Evolutionary conservation across 2,113 vertebrate species (phyloP), one percentile per base, ranked within the genome.

Genomic region (Clarias magur): DNA sequence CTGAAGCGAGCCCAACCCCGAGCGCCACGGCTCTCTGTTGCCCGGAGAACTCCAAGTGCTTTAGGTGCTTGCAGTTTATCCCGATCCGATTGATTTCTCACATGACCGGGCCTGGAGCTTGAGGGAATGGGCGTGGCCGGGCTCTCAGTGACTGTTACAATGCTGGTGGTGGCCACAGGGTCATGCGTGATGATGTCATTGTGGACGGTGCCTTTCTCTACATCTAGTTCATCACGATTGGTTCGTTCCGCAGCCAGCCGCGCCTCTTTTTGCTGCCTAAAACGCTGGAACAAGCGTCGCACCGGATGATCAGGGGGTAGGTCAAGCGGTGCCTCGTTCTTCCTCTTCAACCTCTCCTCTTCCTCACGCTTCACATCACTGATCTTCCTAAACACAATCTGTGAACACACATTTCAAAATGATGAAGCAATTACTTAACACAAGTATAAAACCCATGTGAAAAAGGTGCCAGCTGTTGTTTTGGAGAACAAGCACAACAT

Each of bases 311-410:
- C 98, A 0, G 97, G 98, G 0, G 98, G 98, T 72, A 99, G 54
- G 91, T 99, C 97, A 59, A 99, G 94, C 0, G 98, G 98, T 0
- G 98, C 98, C 90, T 99, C 98, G 0, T 99, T 98, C 94, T 99
- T 99, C 85, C 97, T 95, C 82, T 97, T 96, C 94, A 97, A 96
- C 9, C 97, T 95, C 92, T 99, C 98, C 85, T 99, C 98, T 87
- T 99, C 98, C 87, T 99, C 98, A 21, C 97, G 95, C 81, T 99
- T 99, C 89, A 99, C 98, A 0, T 99, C 98, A 0, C 98, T 99
- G 93, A 99, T 99, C 93, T 99, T 99, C 88, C 98, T 95, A 93
- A 99, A 99, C 83, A 99, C 97, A 0, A 99, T 99, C 98, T 99
- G 89, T 0, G 88, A 91, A 88, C 73, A 56, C n/a, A 86, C 19